Evolutionary conservation across 2,797 vertebrate genomes (phyloP).

Genomic region (Parauchenoglanis ngamensis): DNA sequence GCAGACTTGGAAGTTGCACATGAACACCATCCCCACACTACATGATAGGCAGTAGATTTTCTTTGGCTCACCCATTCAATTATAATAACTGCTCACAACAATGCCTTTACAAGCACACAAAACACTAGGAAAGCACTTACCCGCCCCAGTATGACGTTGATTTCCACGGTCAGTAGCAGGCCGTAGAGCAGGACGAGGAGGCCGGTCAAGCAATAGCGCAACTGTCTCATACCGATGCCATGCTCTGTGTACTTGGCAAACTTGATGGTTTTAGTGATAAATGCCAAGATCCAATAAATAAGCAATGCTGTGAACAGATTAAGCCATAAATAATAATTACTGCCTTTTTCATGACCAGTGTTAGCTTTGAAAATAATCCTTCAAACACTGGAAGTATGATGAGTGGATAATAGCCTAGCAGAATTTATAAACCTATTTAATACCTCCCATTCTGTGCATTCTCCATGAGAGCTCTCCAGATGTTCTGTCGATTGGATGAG

Average conservation of each 20-base stretch:
- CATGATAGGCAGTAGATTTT: neutral
- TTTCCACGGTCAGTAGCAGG: conserved; percentile 89
- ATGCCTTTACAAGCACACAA: conserved; percentile 28
- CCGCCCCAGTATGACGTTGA: conserved; percentile 94
- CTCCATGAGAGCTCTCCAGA: conserved; percentile 1
- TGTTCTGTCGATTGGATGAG: conserved; percentile 11
- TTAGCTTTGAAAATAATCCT: neutral
- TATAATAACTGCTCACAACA: neutral
- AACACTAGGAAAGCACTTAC: conserved; percentile 71
- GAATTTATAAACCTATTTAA: neutral
- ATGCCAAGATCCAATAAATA: conserved; percentile 94
- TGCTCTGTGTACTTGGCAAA: conserved; percentile 97
- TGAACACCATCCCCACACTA: too few species aligned
- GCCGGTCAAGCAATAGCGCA: conserved; percentile 94
- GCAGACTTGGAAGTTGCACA: too few species aligned
- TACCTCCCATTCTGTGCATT: neutral
- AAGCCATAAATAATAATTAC: conserved; percentile 17
- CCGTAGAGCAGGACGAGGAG: conserved; percentile 90
- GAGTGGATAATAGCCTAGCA: neutral
- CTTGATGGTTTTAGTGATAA: conserved; percentile 95
- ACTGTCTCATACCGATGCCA: conserved; percentile 86
- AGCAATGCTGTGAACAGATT: conserved; percentile 79
- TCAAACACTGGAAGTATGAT: neutral
- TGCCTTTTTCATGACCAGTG: neutral
- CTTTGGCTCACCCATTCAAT: neutral